Conservation (phyloP, 2,797 vertebrate species). For the Erethizon dorsatum region DNA sequence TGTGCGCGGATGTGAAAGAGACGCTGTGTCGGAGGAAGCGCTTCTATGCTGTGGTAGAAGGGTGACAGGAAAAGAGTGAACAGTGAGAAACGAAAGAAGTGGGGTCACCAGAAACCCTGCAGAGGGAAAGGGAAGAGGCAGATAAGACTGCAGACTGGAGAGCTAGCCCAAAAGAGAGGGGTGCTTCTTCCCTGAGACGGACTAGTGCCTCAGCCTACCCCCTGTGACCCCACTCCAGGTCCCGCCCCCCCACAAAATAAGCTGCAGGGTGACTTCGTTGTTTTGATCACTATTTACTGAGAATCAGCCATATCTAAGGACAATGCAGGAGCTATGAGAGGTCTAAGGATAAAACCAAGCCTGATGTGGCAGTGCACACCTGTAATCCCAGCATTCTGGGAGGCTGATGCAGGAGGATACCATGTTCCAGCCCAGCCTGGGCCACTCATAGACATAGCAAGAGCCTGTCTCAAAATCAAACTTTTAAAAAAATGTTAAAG, state of each 20-base stretch:
- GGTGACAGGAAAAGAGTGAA: accelerated
- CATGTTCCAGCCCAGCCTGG: background rate
- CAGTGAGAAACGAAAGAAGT: background rate
- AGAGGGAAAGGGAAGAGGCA: too few relatives aligned
- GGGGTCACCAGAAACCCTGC: background rate
- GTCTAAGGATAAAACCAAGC: background rate
- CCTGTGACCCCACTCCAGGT: accelerated
- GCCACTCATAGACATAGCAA: background rate
- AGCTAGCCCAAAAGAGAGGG: background rate
- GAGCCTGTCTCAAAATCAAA: background rate
- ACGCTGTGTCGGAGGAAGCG: accelerated
- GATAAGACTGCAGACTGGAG: background rate
- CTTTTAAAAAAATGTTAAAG: background rate
- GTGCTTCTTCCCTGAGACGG: background rate
- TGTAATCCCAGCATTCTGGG: background rate
- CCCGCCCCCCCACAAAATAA: background rate
- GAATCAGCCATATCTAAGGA: background rate
- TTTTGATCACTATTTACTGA: too few relatives aligned
- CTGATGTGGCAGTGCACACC: background rate
- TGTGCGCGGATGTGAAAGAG: accelerated
- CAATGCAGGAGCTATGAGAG: background rate
- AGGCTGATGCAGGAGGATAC: background rate
- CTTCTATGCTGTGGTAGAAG: accelerated
- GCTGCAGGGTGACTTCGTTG: background rate
- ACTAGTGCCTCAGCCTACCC: too few relatives aligned